Conservation (phyloP, 2,797 vertebrate species). For the Neostethus bicornis region DNA sequence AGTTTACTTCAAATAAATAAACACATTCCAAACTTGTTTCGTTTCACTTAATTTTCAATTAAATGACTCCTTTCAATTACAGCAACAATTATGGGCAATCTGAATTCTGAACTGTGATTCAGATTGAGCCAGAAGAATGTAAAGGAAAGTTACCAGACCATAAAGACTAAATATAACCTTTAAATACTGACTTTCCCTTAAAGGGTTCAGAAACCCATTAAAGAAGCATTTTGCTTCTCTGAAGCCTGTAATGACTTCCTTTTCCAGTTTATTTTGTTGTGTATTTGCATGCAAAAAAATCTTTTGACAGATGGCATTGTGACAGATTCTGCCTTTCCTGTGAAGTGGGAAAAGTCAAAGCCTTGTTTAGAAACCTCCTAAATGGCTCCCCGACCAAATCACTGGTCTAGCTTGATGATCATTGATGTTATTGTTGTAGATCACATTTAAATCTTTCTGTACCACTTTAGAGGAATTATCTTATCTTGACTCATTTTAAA, state of each 20-base stretch:
- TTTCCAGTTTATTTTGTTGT: slow-evolving; percentile 31
- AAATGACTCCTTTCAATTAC: slow-evolving; percentile 56
- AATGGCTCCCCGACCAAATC: slow-evolving; percentile 62
- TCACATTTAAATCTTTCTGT: slow-evolving; percentile 57
- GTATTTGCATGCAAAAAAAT: slow-evolving; percentile 42
- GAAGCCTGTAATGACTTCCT: slow-evolving; percentile 48
- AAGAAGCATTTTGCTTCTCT: slow-evolving; percentile 39
- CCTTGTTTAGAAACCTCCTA: slow-evolving; percentile 52
- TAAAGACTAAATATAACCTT: slow-evolving; percentile 66
- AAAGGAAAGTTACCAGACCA: slow-evolving; percentile 70
- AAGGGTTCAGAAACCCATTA: slow-evolving; percentile 11
- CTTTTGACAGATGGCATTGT: slow-evolving; percentile 35
- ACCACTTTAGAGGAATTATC: slow-evolving; percentile 56
- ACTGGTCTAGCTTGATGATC: slow-evolving; percentile 58
- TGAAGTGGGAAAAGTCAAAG: slow-evolving; percentile 49
- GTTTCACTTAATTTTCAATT: slow-evolving; percentile 39
- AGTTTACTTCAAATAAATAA: slow-evolving; percentile 4
- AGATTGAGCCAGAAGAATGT: slow-evolving; percentile 61
- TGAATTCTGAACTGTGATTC: slow-evolving; percentile 57
- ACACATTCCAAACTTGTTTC: slow-evolving; percentile 32
- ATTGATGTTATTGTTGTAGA: slow-evolving; percentile 63
- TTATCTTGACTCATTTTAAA: slow-evolving; percentile 25
- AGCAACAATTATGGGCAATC: slow-evolving; percentile 45
- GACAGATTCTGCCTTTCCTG: slow-evolving; percentile 16
- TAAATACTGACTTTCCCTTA: slow-evolving; percentile 44